These are phyloP conservation scores for Brachyistius frenatus DNA, from an alignment of 2,113 vertebrate genomes.

Conservation along the genomic window DNA sequence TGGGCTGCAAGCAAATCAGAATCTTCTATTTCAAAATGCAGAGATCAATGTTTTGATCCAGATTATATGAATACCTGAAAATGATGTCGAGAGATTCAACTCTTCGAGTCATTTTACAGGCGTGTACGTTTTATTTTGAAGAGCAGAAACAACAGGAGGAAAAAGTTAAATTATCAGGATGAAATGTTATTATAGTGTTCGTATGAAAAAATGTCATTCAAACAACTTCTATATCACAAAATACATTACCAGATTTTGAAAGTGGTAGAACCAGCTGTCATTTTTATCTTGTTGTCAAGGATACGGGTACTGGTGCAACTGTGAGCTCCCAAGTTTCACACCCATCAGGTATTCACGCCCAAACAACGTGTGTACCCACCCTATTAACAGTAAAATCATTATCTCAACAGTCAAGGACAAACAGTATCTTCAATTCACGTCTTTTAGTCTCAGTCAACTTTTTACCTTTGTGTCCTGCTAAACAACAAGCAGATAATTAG, in stretches of 20 bases:
- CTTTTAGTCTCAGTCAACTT: no score
- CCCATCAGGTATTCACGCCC: no score
- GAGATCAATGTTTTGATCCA: slow-evolving; percentile 35
- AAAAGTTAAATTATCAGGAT: not conserved
- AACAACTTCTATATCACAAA: slow-evolving; percentile 10
- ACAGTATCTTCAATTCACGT: no score
- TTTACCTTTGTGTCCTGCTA: no score
- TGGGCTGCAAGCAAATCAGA: slow-evolving; percentile 53
- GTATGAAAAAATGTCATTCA: not conserved
- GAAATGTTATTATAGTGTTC: not conserved
- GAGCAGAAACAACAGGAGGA: not conserved
- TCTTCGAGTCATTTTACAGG: not conserved
- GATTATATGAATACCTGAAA: slow-evolving; percentile 44
- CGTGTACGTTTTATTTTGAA: not conserved
- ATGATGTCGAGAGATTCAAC: not conserved
- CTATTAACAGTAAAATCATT: no score
- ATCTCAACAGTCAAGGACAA: no score
- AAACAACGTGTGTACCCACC: no score
- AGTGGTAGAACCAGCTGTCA: slow-evolving; percentile 26
- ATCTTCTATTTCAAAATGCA: slow-evolving; percentile 50
- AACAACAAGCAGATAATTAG: no score
- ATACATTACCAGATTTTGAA: not conserved
- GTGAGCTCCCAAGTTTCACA: not conserved
- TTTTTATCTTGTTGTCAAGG: slow-evolving; percentile 43
- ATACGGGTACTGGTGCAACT: slow-evolving; percentile 13